Conservation (phyloP, 2,888 invertebrate species). For the Clunio marinus region DNA sequence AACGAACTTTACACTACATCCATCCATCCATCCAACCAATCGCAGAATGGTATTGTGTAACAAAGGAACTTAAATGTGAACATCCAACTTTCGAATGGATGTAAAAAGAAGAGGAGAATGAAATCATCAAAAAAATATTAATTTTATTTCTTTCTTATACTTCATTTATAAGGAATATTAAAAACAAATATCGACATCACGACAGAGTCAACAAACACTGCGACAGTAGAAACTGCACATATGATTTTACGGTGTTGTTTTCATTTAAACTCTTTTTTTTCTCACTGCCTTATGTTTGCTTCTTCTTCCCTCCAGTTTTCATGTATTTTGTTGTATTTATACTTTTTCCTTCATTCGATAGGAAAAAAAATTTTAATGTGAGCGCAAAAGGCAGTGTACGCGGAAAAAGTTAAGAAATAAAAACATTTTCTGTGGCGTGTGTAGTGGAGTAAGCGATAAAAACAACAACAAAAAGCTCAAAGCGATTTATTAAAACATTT, state of each 20-base stretch:
- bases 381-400: background rate
- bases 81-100: background rate
- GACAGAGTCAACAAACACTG: no score
- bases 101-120: no score
- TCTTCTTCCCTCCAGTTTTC: background rate
- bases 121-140: no score
- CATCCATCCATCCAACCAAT: background rate
- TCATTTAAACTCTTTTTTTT: background rate
- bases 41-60: background rate
- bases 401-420: background rate
- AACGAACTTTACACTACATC: no score
- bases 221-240: slow-evolving; percentile 27
- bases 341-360: background rate
- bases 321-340: background rate
- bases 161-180: no score
- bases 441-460: background rate
- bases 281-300: background rate
- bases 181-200: slow-evolving; percentile 9
- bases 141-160: no score
- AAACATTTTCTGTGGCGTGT: slow-evolving; percentile 5
- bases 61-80: background rate
- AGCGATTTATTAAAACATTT: background rate
- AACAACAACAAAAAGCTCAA: background rate
- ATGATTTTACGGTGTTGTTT: slow-evolving; percentile 27
- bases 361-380: background rate